Conservation (phyloP, 2,797 vertebrate species). For the Glossophaga mutica region DNA sequence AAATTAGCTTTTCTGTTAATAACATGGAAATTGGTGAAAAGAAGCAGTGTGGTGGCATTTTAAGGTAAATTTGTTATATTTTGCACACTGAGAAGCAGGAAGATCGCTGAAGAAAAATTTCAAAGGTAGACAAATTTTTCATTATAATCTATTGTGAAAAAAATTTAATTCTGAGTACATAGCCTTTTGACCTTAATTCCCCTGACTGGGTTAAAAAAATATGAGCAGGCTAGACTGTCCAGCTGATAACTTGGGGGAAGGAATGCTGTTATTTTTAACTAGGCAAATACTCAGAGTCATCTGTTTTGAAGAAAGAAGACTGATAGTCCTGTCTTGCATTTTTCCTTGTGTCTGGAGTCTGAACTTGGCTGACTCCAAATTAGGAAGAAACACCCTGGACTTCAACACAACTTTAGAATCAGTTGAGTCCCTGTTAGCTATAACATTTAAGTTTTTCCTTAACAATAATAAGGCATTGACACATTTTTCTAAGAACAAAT, state of each 20-base stretch:
- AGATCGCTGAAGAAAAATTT: slow-evolving; percentile 43
- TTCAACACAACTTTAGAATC: slow-evolving; percentile 53
- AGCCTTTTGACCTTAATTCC: slow-evolving; percentile 72
- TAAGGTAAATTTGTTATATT: slow-evolving; percentile 6
- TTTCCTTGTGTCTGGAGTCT: slow-evolving; percentile 71
- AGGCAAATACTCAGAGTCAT: slow-evolving; percentile 79
- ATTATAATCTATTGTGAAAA: slow-evolving; percentile 62
- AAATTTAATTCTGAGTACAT: slow-evolving; percentile 72
- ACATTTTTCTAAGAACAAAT: slow-evolving; percentile 59
- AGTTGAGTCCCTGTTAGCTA: slow-evolving; percentile 45
- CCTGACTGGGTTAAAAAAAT: slow-evolving; percentile 70
- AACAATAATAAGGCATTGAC: not conserved
- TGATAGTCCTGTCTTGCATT: slow-evolving; percentile 74
- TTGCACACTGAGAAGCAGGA: slow-evolving; percentile 4
- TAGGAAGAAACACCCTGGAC: slow-evolving; percentile 55
- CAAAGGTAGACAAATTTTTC: slow-evolving; percentile 40
- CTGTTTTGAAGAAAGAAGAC: slow-evolving; percentile 82
- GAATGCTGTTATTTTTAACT: slow-evolving; percentile 83
- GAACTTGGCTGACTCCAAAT: slow-evolving; percentile 76
- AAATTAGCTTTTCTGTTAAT: not conserved
- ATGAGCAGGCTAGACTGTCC: slow-evolving; percentile 62
- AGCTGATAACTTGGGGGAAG: slow-evolving; percentile 68
- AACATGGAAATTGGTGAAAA: not conserved
- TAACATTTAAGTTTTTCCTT: slow-evolving; percentile 60
- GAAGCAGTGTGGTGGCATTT: not conserved